These are phyloP conservation scores for Microcebus jonahi DNA, from an alignment of 2,113 vertebrate species.

Conservation along the genomic window DNA sequence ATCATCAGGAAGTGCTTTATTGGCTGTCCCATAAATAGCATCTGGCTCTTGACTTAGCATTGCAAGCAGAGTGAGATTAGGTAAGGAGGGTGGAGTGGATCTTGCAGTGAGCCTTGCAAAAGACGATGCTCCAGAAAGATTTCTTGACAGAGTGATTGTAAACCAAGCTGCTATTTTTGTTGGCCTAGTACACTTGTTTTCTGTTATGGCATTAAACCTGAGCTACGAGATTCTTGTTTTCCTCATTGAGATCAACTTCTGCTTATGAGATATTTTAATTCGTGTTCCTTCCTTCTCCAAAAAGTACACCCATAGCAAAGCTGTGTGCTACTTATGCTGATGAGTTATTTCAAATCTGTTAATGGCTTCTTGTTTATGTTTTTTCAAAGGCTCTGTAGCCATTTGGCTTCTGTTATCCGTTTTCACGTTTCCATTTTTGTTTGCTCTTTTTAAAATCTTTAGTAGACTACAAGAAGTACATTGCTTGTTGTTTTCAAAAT, in stretches of 20 bases:
- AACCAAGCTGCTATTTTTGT: neutral
- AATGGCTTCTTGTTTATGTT: neutral
- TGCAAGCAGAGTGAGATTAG: neutral
- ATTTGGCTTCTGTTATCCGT: conserved; percentile 3
- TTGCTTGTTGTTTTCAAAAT: conserved; percentile 12
- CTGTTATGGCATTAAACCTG: neutral
- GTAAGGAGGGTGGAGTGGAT: neutral
- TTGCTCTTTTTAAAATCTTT: conserved; percentile 3
- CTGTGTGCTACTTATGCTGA: neutral
- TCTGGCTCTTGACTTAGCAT: neutral
- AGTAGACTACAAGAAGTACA: neutral
- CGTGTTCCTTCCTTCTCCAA: neutral
- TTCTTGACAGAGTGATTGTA: neutral
- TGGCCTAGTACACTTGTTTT: conserved; percentile 19
- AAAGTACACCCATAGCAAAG: neutral
- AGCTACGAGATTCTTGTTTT: neutral
- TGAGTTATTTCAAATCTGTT: neutral
- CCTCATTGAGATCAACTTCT: neutral
- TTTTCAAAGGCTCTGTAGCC: conserved; percentile 2
- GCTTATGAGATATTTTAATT: neutral
- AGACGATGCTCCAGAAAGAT: neutral
- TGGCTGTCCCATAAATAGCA: neutral
- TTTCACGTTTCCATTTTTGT: neutral
- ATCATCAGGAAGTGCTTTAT: neutral
- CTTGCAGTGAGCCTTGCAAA: neutral